phyloP scores from a whole-genome alignment of 2,113 vertebrate species.

The Ailuropoda melanoleuca region DNA sequence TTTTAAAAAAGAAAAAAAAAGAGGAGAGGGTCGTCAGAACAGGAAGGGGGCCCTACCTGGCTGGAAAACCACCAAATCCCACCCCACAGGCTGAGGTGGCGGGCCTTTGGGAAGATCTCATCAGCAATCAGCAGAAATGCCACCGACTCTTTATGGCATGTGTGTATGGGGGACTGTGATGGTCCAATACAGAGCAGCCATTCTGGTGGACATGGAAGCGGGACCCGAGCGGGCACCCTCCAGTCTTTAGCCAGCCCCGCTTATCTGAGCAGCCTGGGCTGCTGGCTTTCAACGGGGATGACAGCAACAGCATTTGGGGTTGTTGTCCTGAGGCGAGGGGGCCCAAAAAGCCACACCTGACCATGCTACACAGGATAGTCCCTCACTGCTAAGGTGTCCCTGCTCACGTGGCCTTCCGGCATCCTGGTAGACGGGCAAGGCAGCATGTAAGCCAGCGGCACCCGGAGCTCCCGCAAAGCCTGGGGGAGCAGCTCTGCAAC shows the following conservation, averaged over 20 bases:
- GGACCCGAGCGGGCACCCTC: background rate
- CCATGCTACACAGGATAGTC: background rate
- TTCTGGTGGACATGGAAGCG: too few species aligned
- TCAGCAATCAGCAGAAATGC: background rate
- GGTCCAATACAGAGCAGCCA: background rate
- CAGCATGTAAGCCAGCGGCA: background rate
- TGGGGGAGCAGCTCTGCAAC: background rate
- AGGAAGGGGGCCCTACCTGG: too few species aligned
- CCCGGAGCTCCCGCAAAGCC: too few species aligned
- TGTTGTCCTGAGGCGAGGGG: background rate
- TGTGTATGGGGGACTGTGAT: fast-evolving
- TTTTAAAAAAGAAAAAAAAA: too few species aligned
- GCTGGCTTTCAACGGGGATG: background rate
- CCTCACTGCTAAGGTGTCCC: background rate
- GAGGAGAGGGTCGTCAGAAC: too few species aligned
- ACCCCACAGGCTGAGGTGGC: background rate
- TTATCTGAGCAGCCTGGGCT: background rate
- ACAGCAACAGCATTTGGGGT: background rate
- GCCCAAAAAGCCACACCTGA: background rate
- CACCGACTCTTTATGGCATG: fast-evolving
- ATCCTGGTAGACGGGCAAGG: background rate
- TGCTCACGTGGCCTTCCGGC: background rate
- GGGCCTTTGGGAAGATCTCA: background rate
- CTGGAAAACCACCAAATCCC: background rate
- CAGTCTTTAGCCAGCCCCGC: background rate